Evolutionary conservation across 2,113 vertebrate genomes (phyloP), one percentile per base, ranked within the genome.

Genomic region (Lampris megalopsis): DNA sequence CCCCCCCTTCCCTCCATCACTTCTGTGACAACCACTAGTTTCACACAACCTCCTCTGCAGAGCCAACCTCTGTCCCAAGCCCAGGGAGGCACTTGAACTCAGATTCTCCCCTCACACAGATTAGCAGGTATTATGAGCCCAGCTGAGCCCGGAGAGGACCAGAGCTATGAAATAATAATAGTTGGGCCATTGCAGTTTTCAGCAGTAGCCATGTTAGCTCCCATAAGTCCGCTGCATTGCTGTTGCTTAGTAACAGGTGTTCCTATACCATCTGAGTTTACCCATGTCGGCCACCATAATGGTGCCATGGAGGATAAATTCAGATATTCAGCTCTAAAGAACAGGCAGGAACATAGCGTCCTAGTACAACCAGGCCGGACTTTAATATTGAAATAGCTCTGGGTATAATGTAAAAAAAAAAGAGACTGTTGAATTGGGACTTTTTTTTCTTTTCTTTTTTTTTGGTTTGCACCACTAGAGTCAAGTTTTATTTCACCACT

Each of bases 391-490:
- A 24, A 24, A 24, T 24, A 24, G 24, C 52, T n/a, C 52, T 54
- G 52, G n/a, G 52, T 54, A 45, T 45, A 7, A 45, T 7, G 7
- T 45, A 5, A 45, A 7, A 45, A 45, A 4, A 45, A 1, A 45
- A 45, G 1, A 45, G 43, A 45, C 7, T 45, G 43, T 45, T 45
- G 43, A 45, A 59, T n/a, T 40, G 24, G 13, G 68, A 11, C 52
- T 45, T 43, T 48, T 53, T 7, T 69, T 43, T 48, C 54, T 59
- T 7, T 10, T 47, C 42, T 63, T 11, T 41, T 24, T 24, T 24
- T 24, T 24, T 24, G 24, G 24, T 41, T 69, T 52, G 50, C 50
- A 49, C 40, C 61, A 79, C 56, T 59, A 9, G 42, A 53, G 6
- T 59, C 7, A 7, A 56, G 35, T 54, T 63, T 35, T 37, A 37